These are phyloP conservation scores for Dromiciops gliroides DNA, from an alignment of 2,113 vertebrate species.

Conservation along the genomic window DNA sequence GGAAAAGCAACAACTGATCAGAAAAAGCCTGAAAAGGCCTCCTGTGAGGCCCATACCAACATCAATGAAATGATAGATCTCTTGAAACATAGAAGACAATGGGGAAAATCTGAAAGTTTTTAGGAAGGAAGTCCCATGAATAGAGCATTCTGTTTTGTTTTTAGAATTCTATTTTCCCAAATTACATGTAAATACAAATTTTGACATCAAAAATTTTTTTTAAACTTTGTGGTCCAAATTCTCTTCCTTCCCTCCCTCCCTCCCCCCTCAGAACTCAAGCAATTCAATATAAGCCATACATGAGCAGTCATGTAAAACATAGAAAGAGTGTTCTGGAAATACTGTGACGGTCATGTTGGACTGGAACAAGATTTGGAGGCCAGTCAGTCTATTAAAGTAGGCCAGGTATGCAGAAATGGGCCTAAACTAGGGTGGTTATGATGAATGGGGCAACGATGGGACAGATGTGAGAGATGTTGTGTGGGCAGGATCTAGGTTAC, in stretches of 20 bases:
- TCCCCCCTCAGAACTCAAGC: no score
- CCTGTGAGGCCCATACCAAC: background rate
- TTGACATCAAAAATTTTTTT: no score
- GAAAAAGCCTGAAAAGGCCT: background rate
- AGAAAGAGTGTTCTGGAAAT: background rate
- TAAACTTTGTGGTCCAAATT: no score
- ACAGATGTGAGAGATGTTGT: background rate
- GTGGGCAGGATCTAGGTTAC: background rate
- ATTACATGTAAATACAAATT: no score
- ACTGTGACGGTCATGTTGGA: background rate
- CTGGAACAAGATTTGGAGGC: background rate
- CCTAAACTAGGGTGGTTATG: background rate
- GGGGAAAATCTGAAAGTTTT: background rate
- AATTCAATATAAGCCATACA: no score
- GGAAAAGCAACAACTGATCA: background rate
- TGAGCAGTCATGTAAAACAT: no score
- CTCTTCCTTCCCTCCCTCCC: no score
- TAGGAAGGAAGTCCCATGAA: background rate
- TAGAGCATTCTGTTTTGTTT: no score
- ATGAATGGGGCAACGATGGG: background rate
- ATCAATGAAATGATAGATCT: background rate
- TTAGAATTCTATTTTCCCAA: no score
- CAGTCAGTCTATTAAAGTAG: background rate
- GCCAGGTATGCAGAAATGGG: background rate
- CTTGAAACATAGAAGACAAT: background rate